phyloP scores from a whole-genome alignment of 2,797 vertebrate species.

The Simalia tracyae region DNA sequence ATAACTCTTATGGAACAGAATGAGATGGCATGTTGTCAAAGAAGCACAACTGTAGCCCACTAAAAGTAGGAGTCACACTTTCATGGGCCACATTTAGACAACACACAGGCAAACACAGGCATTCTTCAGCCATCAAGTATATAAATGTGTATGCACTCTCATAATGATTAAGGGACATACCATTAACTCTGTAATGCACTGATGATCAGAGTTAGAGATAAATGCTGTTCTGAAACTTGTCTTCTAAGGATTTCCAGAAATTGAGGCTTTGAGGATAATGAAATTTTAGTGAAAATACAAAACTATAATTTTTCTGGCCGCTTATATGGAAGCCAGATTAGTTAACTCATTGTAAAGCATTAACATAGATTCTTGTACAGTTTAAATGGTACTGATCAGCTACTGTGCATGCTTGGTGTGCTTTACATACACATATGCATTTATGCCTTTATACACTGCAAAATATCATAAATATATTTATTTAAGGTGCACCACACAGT shows the following conservation, averaged over 20 bases:
- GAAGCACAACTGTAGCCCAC: not conserved
- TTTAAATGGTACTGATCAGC: not conserved
- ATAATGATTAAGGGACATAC: not conserved
- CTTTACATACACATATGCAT: not conserved
- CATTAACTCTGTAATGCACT: not conserved
- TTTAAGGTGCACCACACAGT: not conserved
- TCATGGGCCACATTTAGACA: fast-evolving
- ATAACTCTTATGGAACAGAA: not conserved
- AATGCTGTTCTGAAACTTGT: not conserved
- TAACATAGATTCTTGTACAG: not conserved
- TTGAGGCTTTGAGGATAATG: not conserved
- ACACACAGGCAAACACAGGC: not conserved
- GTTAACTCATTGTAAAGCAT: not conserved
- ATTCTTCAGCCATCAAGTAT: not conserved
- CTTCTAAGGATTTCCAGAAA: not conserved
- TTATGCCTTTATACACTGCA: too few species aligned
- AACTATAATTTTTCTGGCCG: not conserved
- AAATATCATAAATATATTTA: not conserved
- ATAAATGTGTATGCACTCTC: not conserved
- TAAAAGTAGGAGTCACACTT: not conserved
- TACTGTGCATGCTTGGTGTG: not conserved
- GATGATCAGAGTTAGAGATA: not conserved
- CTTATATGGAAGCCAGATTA: not conserved
- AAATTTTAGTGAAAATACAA: not conserved
- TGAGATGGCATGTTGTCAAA: not conserved